Base-by-base conservation (phyloP, 2,888 invertebrate species). In the Netelia melanura region DNA sequence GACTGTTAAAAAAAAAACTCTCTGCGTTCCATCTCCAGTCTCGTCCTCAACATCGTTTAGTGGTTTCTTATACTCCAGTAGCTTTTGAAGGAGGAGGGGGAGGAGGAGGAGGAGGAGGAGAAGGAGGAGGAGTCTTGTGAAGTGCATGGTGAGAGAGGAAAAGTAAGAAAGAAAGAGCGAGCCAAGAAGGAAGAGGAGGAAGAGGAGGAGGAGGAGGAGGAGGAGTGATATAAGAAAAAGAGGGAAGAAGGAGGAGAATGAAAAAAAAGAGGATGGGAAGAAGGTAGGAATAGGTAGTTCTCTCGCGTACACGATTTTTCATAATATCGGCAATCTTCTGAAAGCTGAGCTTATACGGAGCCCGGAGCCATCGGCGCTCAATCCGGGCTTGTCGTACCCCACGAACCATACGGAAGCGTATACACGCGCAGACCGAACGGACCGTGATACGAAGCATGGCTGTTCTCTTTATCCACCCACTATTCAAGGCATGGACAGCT, bases 271-370 rank as follows among this genome's bases (percentile, higher is more conserved):
- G 61, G 14, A 68, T 11, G 61, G 68, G 52, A 21, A 58, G 30
- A 62, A 72, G 2, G 64, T 68, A 68, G n/a, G 38, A 75, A 74
- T 17, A 67, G 58, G 77, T 58, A 67, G 68, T 11, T 77, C 81
- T 76, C 70, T 72, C 81, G 83, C 67, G 52, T 80, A 71, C 64
- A 44, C 84, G 84, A 86, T 80, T 86, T 83, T 84, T 81, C 81
- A 80, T 86, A 86, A 86, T 86, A 86, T 86, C 81, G 84, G 83
- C 77, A 81, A 86, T 86, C 86, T 86, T 81, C 23, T 44, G 48
- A 44, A 68, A 70, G 78, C 48, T 17, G 14, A 23, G 48, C 14
- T 21, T 21, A 65, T 75, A 54, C 70, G 67, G 76, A 48, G 17
- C 3, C 54, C 65, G 58, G 58, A 80, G 74, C 75, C 54, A 65